phyloP scores from a whole-genome alignment of 2,888 invertebrate genomes.

The Adelphocoris suturalis region DNA sequence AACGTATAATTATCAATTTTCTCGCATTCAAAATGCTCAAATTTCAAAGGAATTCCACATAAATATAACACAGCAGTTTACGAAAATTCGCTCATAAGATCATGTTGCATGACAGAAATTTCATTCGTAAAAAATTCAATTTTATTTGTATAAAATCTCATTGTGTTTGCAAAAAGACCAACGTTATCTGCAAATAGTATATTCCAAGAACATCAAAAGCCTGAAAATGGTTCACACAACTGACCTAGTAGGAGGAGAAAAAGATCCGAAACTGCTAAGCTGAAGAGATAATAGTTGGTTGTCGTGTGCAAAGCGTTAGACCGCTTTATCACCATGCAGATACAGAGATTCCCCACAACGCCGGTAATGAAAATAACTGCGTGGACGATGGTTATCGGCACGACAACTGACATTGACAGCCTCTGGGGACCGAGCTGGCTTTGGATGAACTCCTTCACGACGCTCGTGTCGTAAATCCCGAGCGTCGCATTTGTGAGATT shows the following conservation, averaged over 20 bases:
- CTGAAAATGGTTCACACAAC: conserved; percentile 77
- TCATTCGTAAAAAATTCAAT: too few species aligned
- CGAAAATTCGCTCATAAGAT: too few species aligned
- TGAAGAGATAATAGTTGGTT: conserved; percentile 95
- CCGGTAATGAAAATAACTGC: conserved; percentile 90
- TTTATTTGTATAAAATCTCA: too few species aligned
- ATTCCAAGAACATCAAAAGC: too few species aligned
- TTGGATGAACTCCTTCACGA: conserved; percentile 82
- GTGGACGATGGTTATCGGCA: conserved; percentile 85
- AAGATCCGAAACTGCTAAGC: conserved; percentile 91
- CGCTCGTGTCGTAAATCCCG: background rate
- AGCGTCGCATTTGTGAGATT: background rate
- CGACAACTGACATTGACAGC: conserved; percentile 82
- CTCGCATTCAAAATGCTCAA: too few species aligned
- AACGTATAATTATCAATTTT: too few species aligned
- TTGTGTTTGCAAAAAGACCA: too few species aligned
- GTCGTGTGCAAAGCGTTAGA: conserved; percentile 92
- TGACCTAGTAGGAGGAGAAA: conserved; percentile 89
- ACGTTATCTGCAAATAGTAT: too few species aligned
- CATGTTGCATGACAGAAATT: too few species aligned
- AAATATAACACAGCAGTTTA: too few species aligned
- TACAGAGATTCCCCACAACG: conserved; percentile 89
- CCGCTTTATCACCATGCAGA: conserved; percentile 90
- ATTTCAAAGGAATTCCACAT: too few species aligned
- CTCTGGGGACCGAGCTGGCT: conserved; percentile 79